A percentile compares a stretch with the other conserved stretches of the same genome.
These are phyloP conservation scores for Sphinx pinastri DNA, from an alignment of 2,888 invertebrate genomes.

Conservation along the genomic window DNA sequence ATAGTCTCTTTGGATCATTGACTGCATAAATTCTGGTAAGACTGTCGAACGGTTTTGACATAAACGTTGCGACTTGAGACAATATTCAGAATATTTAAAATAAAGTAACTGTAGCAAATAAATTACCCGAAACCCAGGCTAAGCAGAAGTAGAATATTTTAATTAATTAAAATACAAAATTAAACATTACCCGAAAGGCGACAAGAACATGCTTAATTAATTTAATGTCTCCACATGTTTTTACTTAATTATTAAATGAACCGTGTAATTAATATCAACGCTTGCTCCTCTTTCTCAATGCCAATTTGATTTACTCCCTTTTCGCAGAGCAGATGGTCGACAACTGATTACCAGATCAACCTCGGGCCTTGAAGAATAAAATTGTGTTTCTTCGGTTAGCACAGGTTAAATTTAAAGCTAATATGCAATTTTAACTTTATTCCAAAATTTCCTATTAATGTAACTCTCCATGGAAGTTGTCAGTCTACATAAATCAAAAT, in stretches of 20 bases:
- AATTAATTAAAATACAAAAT: background rate
- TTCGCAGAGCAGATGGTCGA: conserved; percentile 11
- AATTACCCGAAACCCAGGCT: background rate
- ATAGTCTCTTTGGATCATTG: conserved; percentile 3
- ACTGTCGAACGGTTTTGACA: background rate
- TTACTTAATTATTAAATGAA: conserved; percentile 6
- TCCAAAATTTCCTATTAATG: no score
- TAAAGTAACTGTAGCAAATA: background rate
- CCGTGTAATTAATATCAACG: conserved; percentile 13
- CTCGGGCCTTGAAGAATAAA: background rate
- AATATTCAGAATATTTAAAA: background rate
- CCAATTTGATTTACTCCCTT: conserved; percentile 14
- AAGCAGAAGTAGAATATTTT: background rate
- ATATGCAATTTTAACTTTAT: background rate
- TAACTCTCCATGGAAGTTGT: background rate
- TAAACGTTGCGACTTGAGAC: background rate
- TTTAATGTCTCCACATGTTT: background rate
- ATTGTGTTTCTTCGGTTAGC: background rate
- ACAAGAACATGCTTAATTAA: conserved; percentile 2
- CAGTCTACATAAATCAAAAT: background rate
- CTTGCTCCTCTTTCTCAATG: conserved; percentile 11
- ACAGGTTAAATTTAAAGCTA: background rate
- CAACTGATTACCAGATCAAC: conserved; percentile 5
- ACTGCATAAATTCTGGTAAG: background rate
- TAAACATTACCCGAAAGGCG: background rate